Evolutionary conservation across 2,797 vertebrate genomes (phyloP).

Genomic region (Dipus sagitta): DNA sequence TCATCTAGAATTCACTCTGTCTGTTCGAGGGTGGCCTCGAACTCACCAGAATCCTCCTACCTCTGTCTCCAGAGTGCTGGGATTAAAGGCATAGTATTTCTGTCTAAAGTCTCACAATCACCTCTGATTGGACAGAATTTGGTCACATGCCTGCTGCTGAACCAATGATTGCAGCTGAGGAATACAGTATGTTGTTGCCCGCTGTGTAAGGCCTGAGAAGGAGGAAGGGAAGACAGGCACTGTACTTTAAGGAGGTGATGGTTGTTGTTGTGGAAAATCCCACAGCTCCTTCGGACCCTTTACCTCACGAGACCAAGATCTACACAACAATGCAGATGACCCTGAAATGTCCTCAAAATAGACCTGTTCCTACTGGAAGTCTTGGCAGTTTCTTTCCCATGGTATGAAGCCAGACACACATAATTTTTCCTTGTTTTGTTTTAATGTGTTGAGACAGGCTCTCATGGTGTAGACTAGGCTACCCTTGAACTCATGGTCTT

Average conservation of each 20-base stretch:
- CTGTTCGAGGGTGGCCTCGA: too few species aligned
- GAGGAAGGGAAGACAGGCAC: background rate
- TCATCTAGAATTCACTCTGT: too few species aligned
- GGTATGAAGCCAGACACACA: background rate
- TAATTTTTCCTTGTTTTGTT: background rate
- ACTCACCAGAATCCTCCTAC: too few species aligned
- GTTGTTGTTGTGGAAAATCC: background rate
- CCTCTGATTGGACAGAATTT: slow-evolving; percentile 54
- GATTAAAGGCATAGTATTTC: background rate
- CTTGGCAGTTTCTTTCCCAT: background rate
- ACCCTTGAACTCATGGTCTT: background rate
- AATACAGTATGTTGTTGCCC: background rate
- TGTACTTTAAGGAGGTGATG: background rate
- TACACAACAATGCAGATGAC: background rate
- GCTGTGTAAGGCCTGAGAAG: background rate
- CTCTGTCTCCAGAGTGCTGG: too few species aligned
- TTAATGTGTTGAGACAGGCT: background rate
- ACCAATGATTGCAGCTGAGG: background rate
- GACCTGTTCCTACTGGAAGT: background rate
- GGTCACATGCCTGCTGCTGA: background rate
- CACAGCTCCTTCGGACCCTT: rapidly evolving
- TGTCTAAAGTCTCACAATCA: background rate
- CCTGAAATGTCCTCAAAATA: background rate
- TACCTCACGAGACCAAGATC: background rate
- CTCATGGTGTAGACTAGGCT: background rate